Conservation (phyloP, 2,113 vertebrate species). For the Cacatua alba region DNA sequence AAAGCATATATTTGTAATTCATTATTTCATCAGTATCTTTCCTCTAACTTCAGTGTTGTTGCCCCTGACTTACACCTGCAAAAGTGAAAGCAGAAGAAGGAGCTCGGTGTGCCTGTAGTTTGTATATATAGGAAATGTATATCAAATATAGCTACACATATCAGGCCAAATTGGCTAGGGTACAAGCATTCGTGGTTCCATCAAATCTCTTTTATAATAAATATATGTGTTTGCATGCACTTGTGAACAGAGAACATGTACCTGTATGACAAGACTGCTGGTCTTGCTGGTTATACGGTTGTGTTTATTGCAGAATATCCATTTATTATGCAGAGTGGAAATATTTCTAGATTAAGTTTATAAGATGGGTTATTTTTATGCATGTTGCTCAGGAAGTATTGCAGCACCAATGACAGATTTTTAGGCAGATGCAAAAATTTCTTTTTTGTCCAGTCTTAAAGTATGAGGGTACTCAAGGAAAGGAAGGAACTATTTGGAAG, state of each 20-base stretch:
- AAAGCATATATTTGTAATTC: neutral
- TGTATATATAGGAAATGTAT: neutral
- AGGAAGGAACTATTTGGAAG: constrained; percentile 5
- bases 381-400: neutral
- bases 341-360: neutral
- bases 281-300: neutral
- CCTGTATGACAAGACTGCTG: neutral
- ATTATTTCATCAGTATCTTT: neutral
- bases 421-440: neutral
- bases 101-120: neutral
- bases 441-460: neutral
- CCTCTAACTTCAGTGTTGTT: neutral
- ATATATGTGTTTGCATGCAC: neutral
- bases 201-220: neutral
- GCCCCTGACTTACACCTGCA: constrained; percentile 49
- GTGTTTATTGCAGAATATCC: neutral
- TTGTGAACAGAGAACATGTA: neutral
- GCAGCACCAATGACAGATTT: neutral
- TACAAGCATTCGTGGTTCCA: neutral
- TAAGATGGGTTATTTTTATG: neutral
- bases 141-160: neutral
- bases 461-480: neutral
- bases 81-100: constrained; percentile 61
- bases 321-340: neutral
- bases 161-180: neutral